These are phyloP conservation scores for Acleris emargana DNA, from an alignment of 2,888 invertebrate species.

Conservation along the genomic window DNA sequence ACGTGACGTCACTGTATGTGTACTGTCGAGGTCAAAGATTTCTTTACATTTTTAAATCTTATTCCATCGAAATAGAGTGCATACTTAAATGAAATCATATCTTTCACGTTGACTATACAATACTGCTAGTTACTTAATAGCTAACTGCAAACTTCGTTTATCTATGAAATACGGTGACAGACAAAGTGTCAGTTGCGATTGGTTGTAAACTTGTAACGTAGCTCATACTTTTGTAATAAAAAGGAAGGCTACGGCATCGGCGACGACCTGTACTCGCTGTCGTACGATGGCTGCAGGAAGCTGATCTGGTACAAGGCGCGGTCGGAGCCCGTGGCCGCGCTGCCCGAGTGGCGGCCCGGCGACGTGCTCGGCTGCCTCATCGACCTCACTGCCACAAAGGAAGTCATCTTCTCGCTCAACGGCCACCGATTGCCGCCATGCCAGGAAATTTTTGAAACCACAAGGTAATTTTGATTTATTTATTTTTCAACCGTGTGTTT, in stretches of 20 bases:
- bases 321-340: slow-evolving; percentile 81
- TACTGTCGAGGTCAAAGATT: too few relatives aligned
- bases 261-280: slow-evolving; percentile 94
- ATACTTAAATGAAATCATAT: too few relatives aligned
- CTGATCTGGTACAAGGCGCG: slow-evolving; percentile 95
- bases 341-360: slow-evolving; percentile 91
- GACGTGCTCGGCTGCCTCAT: slow-evolving; percentile 94
- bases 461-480: slow-evolving; percentile 80
- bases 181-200: not conserved
- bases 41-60: too few relatives aligned
- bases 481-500: too few relatives aligned
- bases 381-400: slow-evolving; percentile 87
- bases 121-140: too few relatives aligned
- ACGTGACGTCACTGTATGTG: too few relatives aligned
- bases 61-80: too few relatives aligned
- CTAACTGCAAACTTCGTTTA: too few relatives aligned
- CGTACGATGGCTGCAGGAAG: slow-evolving; percentile 96
- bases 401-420: slow-evolving; percentile 93
- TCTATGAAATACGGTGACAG: too few relatives aligned
- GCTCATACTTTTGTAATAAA: slow-evolving; percentile 29
- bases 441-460: slow-evolving; percentile 89
- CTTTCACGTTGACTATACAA: too few relatives aligned
- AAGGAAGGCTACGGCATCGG: slow-evolving; percentile 98
- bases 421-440: slow-evolving; percentile 88
- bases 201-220: not conserved